Base-by-base conservation (phyloP, 2,113 vertebrate genomes). In the Podilymbus podiceps region DNA sequence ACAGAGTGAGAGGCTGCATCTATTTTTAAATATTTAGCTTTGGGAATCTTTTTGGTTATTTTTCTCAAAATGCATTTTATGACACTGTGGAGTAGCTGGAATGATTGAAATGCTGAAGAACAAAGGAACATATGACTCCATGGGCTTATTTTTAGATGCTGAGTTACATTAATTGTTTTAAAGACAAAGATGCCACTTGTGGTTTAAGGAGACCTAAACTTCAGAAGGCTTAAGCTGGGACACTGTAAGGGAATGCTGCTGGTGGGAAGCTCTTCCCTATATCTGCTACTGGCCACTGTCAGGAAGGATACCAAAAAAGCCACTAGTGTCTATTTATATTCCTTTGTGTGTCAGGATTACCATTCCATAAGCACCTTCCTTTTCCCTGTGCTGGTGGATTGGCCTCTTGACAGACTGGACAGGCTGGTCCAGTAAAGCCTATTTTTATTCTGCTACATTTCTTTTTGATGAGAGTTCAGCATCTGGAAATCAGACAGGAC, bases 121-220 rank as follows among this genome's bases (percentile, higher is more conserved):
- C 76, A 80, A 82, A 83, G 77, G 64, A 84, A 84, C 3, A 3
- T 72, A 81, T 86, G 90, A 97, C 80, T 94, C 80, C 40, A 56
- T 53, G 28, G 24, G 69, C 73, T 76, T 93, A 87, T 93, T 90
- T 94, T 97, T 95, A 95, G 92, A 53, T 67, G 47, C 49, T 64
- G 42, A 84, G 52, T 77, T 94, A 59, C 44, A 59, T 63, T 91
- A 78, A 46, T 88, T 91, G 44, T 73, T 88, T 89, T 86, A 8
- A 88, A 94, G 74, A 82, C 69, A 75, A 94, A 93, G 58, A 88
- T 44, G 81, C 46, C 55, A 53, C 15, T 89, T 75, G 80, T 56
- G 44, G 84, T 84, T 92, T 92, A 93, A 95, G 80, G 66, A 95
- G 56, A 72, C 60, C 74, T 87, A 67, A 67, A 72, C 77, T 87